Base-by-base conservation (phyloP, 1,140 invertebrate species). In the Schlechtendalia chinensis region DNA sequence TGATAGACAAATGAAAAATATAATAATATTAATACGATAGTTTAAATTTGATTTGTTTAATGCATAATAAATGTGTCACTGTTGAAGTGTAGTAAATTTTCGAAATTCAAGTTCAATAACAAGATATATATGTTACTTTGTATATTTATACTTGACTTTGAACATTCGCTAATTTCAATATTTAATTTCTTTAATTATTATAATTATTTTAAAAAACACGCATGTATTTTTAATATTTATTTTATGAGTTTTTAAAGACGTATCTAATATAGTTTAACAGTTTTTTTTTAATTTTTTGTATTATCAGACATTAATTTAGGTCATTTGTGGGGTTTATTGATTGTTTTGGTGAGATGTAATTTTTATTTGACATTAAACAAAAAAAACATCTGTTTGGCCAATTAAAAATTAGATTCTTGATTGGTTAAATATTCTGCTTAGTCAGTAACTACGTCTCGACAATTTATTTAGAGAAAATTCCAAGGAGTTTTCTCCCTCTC, bases 201-300 rank as follows among this genome's bases (percentile, higher is more conserved):
- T 17, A 29, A 65, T 65, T 65, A 65, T 65, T 65, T n/a, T 2
- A 39, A 39, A 39, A n/a, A n/a, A n/a, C n/a, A n/a, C n/a, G n/a
- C n/a, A n/a, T n/a, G n/a, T n/a, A n/a, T n/a, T n/a, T n/a, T n/a
- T n/a, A n/a, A n/a, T n/a, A n/a, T n/a, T n/a, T n/a, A n/a, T 39
- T 39, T 39, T 8, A 8, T 8, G 32, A 39, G 8, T 8, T 8
- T 39, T 39, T 39, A 39, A 39, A 39, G 32, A 39, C 32, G 32
- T n/a, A n/a, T 8, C 32, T 39, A 4, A 39, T 39, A 39, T 8
- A 39, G 8, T 39, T 39, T 39, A 39, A 39, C 32, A 39, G 32
- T 39, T 39, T 3, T 8, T 8, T 3, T 39, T 8, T 8, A n/a
- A n/a, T n/a, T n/a, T n/a, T n/a, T 3, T 39, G 8, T 8, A 8